phyloP scores from a whole-genome alignment of 2,888 invertebrate genomes.

The Leptopilina drosophilae region DNA sequence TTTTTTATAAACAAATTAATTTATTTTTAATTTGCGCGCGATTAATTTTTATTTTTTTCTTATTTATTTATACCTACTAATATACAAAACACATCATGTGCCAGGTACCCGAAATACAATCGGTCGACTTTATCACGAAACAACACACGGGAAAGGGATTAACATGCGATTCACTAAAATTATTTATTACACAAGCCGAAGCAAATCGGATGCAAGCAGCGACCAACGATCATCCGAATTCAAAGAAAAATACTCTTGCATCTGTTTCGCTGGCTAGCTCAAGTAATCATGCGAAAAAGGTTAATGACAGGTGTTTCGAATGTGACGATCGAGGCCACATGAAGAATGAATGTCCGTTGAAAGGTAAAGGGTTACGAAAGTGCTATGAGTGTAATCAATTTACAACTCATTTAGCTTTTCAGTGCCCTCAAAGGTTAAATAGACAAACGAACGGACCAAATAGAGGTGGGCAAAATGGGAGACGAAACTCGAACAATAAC shows the following conservation, averaged over 20 bases:
- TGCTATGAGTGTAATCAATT: constrained; percentile 46
- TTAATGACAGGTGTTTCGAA: constrained; percentile 43
- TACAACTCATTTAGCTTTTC: constrained; percentile 37
- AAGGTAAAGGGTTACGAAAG: neutral
- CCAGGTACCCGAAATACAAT: neutral
- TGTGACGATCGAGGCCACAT: constrained; percentile 51
- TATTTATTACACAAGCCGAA: constrained; percentile 19
- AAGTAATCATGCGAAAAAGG: neutral
- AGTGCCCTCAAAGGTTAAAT: constrained; percentile 1
- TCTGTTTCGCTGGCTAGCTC: constrained; percentile 15
- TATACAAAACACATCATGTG: too few species aligned
- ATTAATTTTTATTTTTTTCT: too few species aligned
- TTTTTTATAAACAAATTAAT: too few species aligned
- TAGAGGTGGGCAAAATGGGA: constrained; percentile 25
- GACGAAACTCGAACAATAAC: constrained; percentile 27
- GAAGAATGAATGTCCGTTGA: too few species aligned
- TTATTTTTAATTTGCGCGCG: too few species aligned
- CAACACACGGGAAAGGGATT: constrained; percentile 43
- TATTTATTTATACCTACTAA: too few species aligned
- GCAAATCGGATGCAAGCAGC: constrained; percentile 30
- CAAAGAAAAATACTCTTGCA: neutral
- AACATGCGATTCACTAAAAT: constrained; percentile 46
- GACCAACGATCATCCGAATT: constrained; percentile 5
- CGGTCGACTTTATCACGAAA: constrained; percentile 39
- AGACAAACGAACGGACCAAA: neutral